Base-by-base conservation (phyloP, 2,113 vertebrate genomes). In the Nothoprocta perdicaria region DNA sequence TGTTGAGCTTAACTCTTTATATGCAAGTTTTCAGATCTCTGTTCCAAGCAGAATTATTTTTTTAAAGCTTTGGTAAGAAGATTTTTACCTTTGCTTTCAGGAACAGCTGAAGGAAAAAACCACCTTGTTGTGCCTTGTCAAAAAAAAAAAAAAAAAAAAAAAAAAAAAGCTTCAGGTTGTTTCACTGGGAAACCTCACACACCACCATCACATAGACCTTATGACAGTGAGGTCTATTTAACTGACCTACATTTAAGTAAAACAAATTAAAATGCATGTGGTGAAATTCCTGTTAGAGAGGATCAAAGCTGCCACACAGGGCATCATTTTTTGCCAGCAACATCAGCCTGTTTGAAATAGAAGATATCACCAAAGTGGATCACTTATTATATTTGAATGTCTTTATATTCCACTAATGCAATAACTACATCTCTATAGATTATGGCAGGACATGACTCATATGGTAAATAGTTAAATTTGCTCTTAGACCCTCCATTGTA, bases 311-410 rank as follows among this genome's bases (percentile, higher is more conserved):
- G 65, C 29, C 0, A 3, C 22, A 15, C 27, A 33, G 38, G 16
- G 9, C 8, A 33, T 29, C 3, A 48, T 60, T 94, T 72, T 72
- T 38, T 83, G n/a, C 43, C 86, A 75, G 45, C 21, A n/a, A 9
- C 16, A 75, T 4, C 41, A 21, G 15, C 21, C 45, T 62, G 35
- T 53, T 14, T n/a, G 23, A 76, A 92, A 65, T 3, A 9, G 29
- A 31, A 18, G 53, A 57, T 57, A 57, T 10, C 29, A 57, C 27
- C 15, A 17, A 31, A 57, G 16, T 17, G 15, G 27, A 57, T 57
- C 53, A 57, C 16, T 65, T 65, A 16, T 16, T 26, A 19, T 3
- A 52, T 3, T 4, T 0, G 0, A 66, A 4, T 14, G 21, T n/a
- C 72, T 48, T 14, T 12, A 27, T 22, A 26, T 46, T 68, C 38